Conservation (phyloP, 2,888 invertebrate species). For the Drosophila kanekoi region DNA sequence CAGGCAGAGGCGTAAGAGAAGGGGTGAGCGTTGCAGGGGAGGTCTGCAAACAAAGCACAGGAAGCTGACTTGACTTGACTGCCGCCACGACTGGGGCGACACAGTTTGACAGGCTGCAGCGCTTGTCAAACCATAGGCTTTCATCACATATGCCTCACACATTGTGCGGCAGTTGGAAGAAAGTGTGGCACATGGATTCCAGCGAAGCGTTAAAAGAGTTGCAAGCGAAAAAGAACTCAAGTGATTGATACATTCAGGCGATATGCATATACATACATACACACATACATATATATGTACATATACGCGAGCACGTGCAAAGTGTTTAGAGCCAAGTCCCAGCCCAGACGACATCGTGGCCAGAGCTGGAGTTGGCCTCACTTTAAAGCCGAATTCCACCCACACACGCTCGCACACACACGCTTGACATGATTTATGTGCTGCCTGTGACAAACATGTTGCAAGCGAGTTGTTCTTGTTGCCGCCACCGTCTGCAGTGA, state of each 20-base stretch:
- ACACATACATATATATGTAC: background rate
- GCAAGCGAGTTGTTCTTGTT: slow-evolving; percentile 33
- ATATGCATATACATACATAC: too few species aligned
- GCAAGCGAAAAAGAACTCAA: slow-evolving; percentile 30
- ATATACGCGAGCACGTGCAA: slow-evolving; percentile 59
- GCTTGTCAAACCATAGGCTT: slow-evolving; percentile 31
- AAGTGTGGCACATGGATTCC: slow-evolving; percentile 59
- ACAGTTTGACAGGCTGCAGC: slow-evolving; percentile 38
- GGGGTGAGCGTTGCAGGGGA: background rate
- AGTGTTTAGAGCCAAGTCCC: slow-evolving; percentile 29
- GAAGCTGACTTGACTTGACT: slow-evolving; percentile 27
- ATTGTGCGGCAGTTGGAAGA: slow-evolving; percentile 32
- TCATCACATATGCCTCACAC: slow-evolving; percentile 63
- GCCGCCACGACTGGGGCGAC: slow-evolving; percentile 1
- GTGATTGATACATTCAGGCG: slow-evolving; percentile 61
- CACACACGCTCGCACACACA: slow-evolving; percentile 39
- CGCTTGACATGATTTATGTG: slow-evolving; percentile 58
- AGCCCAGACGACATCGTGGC: slow-evolving; percentile 2
- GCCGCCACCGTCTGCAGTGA: slow-evolving; percentile 17
- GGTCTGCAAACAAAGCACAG: slow-evolving; percentile 45
- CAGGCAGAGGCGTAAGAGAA: slow-evolving; percentile 22
- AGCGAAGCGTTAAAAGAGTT: slow-evolving; percentile 48
- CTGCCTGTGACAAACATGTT: slow-evolving; percentile 57
- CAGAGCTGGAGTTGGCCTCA: slow-evolving; percentile 14
- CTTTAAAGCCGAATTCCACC: slow-evolving; percentile 30